A percentile compares a stretch with the other conserved stretches of the same genome.
phyloP scores from a whole-genome alignment of 2,888 invertebrate species.

The Eupelmus urozonus region DNA sequence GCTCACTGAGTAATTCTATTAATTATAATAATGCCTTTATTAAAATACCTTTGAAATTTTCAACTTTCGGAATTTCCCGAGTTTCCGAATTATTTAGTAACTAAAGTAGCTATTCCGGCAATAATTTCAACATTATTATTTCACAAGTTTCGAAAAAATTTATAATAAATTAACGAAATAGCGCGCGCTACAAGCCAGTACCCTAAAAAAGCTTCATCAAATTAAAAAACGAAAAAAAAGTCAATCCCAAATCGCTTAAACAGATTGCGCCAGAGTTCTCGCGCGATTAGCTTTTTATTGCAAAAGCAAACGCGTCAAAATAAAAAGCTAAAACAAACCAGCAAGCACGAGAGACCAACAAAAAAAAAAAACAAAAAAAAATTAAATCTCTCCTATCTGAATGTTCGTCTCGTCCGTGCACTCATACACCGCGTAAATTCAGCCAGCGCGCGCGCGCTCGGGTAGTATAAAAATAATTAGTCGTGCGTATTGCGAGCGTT shows the following conservation, averaged over 20 bases:
- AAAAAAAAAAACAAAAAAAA: slow-evolving; percentile 38
- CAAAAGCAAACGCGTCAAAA: slow-evolving; percentile 24
- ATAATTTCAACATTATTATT: too few species aligned
- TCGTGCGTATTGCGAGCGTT: not conserved
- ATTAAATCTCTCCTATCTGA: not conserved
- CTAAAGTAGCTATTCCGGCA: too few species aligned
- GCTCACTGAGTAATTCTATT: too few species aligned
- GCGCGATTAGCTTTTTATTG: slow-evolving; percentile 50
- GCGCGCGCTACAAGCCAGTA: too few species aligned
- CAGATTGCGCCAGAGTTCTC: slow-evolving; percentile 26
- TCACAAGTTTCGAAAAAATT: too few species aligned
- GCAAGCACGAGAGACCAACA: slow-evolving; percentile 39
- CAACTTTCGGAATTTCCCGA: too few species aligned
- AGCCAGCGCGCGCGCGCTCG: slow-evolving; percentile 18
- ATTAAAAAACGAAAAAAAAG: not conserved
- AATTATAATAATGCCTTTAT: too few species aligned
- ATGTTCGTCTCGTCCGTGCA: not conserved
- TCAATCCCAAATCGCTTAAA: not conserved
- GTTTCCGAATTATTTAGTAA: too few species aligned
- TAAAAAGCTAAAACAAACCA: slow-evolving; percentile 4
- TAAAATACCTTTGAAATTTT: too few species aligned
- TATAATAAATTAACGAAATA: too few species aligned
- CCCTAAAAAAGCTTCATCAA: too few species aligned
- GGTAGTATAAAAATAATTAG: slow-evolving; percentile 58
- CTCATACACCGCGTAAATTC: slow-evolving; percentile 56